phyloP scores from a whole-genome alignment of 2,797 vertebrate genomes.

The Poeciliopsis presidionis region DNA sequence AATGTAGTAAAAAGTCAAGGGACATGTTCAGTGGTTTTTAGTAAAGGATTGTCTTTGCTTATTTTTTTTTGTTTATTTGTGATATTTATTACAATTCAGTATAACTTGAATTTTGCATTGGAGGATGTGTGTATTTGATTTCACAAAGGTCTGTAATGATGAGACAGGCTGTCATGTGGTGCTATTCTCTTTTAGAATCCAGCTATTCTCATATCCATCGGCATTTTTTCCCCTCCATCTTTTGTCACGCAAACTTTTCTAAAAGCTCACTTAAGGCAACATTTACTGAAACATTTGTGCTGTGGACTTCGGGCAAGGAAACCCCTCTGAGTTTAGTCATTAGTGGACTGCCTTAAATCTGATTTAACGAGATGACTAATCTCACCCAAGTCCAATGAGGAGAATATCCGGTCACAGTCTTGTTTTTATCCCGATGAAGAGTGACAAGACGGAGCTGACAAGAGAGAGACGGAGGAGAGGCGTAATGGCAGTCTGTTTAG shows the following conservation, averaged over 20 bases:
- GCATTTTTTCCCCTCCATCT: background rate
- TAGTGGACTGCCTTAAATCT: constrained; percentile 76
- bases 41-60: background rate
- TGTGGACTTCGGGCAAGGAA: constrained; percentile 62
- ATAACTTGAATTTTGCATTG: background rate
- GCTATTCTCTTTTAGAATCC: background rate
- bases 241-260: constrained; percentile 28
- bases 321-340: constrained; percentile 75
- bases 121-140: background rate
- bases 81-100: background rate
- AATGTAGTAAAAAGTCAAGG: background rate
- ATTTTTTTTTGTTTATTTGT: background rate
- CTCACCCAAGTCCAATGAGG: constrained; percentile 75
- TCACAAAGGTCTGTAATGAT: background rate
- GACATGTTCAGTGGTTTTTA: constrained; percentile 1
- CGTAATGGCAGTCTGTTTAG: constrained; percentile 30
- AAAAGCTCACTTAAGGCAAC: constrained; percentile 33
- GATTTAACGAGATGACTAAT: constrained; percentile 82
- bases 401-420: constrained; percentile 74
- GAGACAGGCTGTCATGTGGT: background rate
- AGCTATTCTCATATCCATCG: background rate
- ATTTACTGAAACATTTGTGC: constrained; percentile 53
- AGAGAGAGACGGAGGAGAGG: constrained; percentile 57
- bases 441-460: constrained; percentile 73
- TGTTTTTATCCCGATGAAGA: constrained; percentile 80